These are phyloP conservation scores for Parthenolecanium corni DNA, from an alignment of 2,888 invertebrate genomes.

Conservation along the genomic window DNA sequence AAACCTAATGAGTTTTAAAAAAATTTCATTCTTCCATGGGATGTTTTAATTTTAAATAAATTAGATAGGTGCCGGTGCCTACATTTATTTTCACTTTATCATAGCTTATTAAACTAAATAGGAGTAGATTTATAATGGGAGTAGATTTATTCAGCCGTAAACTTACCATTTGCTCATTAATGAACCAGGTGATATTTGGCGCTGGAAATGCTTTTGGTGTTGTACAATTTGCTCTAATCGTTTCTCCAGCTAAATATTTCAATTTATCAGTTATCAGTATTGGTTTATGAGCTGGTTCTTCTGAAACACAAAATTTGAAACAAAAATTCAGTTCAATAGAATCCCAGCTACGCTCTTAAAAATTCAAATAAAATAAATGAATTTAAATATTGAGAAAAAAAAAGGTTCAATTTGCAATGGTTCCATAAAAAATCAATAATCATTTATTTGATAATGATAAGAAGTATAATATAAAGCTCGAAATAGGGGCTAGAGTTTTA, in stretches of 20 bases:
- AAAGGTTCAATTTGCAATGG: too few species aligned
- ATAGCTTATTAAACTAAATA: too few species aligned
- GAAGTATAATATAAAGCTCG: too few species aligned
- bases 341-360: neutral
- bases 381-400: constrained; percentile 8
- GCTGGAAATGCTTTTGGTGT: constrained; percentile 40
- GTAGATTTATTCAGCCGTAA: neutral
- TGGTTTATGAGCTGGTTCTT: constrained; percentile 39
- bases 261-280: constrained; percentile 39
- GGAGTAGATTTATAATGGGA: too few species aligned
- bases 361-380: constrained; percentile 6
- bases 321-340: neutral
- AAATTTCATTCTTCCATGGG: too few species aligned
- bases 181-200: constrained; percentile 42
- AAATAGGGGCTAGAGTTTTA: too few species aligned
- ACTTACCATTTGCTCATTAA: constrained; percentile 41
- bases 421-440: too few species aligned
- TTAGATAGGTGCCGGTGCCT: too few species aligned
- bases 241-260: constrained; percentile 41
- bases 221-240: constrained; percentile 40
- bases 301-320: constrained; percentile 35
- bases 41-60: too few species aligned
- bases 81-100: too few species aligned
- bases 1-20: too few species aligned
- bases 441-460: too few species aligned